Base-by-base conservation (phyloP, 2,113 vertebrate species). In the Macaca mulatta region DNA sequence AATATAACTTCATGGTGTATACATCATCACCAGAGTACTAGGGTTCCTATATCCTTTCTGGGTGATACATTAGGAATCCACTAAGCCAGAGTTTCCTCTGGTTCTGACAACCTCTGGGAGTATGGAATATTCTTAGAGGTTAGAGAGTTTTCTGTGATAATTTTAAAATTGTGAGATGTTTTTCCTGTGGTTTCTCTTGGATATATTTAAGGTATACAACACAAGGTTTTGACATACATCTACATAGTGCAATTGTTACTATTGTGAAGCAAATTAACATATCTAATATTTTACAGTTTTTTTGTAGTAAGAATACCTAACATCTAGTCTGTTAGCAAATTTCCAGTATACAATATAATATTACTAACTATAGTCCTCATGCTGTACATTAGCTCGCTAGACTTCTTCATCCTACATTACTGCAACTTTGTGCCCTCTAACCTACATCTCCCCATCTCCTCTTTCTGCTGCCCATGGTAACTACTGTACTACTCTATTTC, bases 81-180 rank as follows among this genome's bases (percentile, higher is more conserved):
- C 35, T 91, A 85, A 91, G 48, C 25, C 32, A 85, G 40, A 88
- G 52, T 79, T 89, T 95, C 18, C 94, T 59, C 32, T 89, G 67
- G 17, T 48, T 95, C 40, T 93, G 32, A 86, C 7, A 64, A 32
- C 80, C 22, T 92, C 27, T 95, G 13, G 1, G 40, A 20, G 4
- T 83, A 52, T 88, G 50, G 45, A 55, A 27, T 87, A 70, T 69
- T 92, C 70, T 61, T 87, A 77, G n/a, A 6, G 5, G n/a, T 91
- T 82, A 86, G 2, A 67, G 20, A 88, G 18, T 87, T 93, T 84
- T 72, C 61, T 90, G 79, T 69, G 59, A 69, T 81, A 40, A 59
- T 80, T 87, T 95, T 30, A 18, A 94, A 84, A 17, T 5, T 61
- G 16, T 82, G 32, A 4, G 27, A 61, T 48, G 61, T 70, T 84